Evolutionary conservation across 2,113 vertebrate genomes (phyloP), one percentile per base, ranked within the genome.

Genomic region (Semicossyphus pulcher): DNA sequence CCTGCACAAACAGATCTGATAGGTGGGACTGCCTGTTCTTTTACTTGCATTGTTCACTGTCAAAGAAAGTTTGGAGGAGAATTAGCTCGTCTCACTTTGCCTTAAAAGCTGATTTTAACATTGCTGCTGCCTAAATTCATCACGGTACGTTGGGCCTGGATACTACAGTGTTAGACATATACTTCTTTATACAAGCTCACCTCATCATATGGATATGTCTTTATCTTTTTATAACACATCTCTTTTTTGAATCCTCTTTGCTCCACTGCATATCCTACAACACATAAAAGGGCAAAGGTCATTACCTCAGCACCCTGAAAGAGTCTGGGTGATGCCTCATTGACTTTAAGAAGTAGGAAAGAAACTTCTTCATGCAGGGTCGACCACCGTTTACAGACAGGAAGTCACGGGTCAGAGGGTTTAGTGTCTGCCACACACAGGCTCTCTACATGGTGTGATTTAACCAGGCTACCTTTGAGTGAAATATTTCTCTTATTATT

Each of bases 351-450:
- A 45, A 45, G 11, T 16, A 54, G 4, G 3, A n/a, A 32, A 32
- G n/a, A 36, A 37, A 10, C 5, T 10, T 53, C 47, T 31, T 28
- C 12, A 15, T 10, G 20, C 31, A 31, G 29, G 31, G 15, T 26
- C 21, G 15, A 5, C 9, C 8, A 18, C 15, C 7, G 2, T 54
- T 26, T 36, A 31, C 31, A 29, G 51, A 57, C 31, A 57, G 51
- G 52, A 74, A 15, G 44, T 59, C 52, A 65, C 4, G 25, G 51
- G 49, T 74, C 61, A 34, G 32, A n/a, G 34, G 31, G 56, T 72
- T 34, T 10, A 5, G 14, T 25, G 36, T 34, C 39, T 29, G 18
- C 29, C 39, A 49, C 8, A 28, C 42, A 39, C 23, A 29, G 41
- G 3, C n/a, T 51, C 39, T 12, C 1, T 16, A 36, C 32, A 1